Base-by-base conservation (phyloP, 2,797 vertebrate genomes). In the Coregonus ussuriensis region DNA sequence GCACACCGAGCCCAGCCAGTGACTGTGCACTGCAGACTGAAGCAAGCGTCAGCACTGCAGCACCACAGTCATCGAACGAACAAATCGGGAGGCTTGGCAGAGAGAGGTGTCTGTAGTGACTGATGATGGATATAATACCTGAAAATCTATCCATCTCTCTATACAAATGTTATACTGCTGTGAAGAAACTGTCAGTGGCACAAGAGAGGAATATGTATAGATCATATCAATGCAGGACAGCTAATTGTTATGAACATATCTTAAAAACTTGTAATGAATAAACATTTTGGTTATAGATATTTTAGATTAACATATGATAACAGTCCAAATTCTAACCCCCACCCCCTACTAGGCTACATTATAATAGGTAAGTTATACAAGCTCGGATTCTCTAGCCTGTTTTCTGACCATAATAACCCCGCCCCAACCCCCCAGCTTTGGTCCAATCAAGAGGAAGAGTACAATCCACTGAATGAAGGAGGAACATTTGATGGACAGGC, bases 401-500 rank as follows among this genome's bases (percentile, higher is more conserved):
- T 74, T 59, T n/a, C 54, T 59, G 35, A 37, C 31, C 16, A 25
- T 37, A n/a, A 21, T 6, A 6, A 53, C 18, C 70, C n/a, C 1
- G 0, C 25, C 47, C 72, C 54, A 83, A 80, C 25, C n/a, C 77
- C 85, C 77, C 77, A 83, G 74, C 29, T n/a, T 78, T 73, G 62
- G 53, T 67, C 65, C 31, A 37, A 63, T 81, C 63, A 79, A 31
- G 81, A 88, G 88, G 88, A 85, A 88, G 92, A 93, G 92, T 92
- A 94, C 94, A 93, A 93, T 94, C 94, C 94, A 95, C 93, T 88
- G 83, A 87, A 87, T 82, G 84, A 78, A 78, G 88, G 85, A 88
- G 75, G 41, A 29, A 18, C 77, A 79, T 90, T 76, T 91, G 84
- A 92, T 86, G 89, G 88, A 93, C 78, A 90, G 91, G 93, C 95